Conservation (phyloP, 1,140 invertebrate species). For the Anastatus disparis region DNA sequence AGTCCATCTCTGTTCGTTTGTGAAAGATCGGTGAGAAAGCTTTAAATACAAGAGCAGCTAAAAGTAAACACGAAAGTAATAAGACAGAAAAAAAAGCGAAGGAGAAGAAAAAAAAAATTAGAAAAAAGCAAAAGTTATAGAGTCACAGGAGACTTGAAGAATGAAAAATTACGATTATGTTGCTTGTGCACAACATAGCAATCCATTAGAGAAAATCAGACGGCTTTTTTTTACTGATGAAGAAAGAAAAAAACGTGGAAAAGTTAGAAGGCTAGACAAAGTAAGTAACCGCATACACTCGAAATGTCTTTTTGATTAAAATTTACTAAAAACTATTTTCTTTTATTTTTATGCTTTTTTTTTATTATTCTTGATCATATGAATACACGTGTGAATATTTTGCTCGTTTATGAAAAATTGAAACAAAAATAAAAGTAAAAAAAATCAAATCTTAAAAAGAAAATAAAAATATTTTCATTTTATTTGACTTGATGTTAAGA, state of each 20-base stretch:
- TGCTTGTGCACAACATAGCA: slow-evolving; percentile 46
- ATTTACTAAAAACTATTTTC: slow-evolving; percentile 42
- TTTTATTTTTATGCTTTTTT: background rate
- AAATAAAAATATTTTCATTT: too few species aligned
- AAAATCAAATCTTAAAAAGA: too few species aligned
- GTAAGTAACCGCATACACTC: slow-evolving; percentile 2
- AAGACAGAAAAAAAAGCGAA: too few species aligned
- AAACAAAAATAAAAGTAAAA: too few species aligned
- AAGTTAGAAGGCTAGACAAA: background rate
- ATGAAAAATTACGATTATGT: slow-evolving; percentile 55
- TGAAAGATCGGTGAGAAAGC: too few species aligned
- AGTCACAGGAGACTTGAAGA: slow-evolving; percentile 30
- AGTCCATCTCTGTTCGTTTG: too few species aligned
- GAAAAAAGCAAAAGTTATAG: too few species aligned
- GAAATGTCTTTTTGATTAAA: slow-evolving; percentile 54
- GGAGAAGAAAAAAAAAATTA: too few species aligned
- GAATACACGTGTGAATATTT: background rate
- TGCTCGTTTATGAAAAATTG: too few species aligned
- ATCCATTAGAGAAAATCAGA: slow-evolving; percentile 53
- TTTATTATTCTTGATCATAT: background rate
- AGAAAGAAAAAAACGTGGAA: slow-evolving; percentile 1
- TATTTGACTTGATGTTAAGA: too few species aligned
- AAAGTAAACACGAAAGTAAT: too few species aligned
- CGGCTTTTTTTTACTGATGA: slow-evolving; percentile 13
- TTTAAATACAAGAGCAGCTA: too few species aligned